Base-by-base conservation (phyloP, 35 echinoderm and acorn worm genomes). In the Acanthaster planci region DNA sequence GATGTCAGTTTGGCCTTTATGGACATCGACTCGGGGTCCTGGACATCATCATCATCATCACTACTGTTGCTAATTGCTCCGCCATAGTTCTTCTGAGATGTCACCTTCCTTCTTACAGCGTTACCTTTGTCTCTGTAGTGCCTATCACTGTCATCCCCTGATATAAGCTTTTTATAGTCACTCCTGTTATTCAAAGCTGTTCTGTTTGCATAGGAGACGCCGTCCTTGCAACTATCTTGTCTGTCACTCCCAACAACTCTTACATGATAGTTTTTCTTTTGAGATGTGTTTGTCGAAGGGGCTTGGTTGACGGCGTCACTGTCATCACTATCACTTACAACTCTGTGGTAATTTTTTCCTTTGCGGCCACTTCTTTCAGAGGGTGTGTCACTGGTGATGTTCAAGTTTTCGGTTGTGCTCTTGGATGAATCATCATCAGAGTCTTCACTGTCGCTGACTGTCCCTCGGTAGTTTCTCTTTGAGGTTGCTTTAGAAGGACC, bases 1-100 rank as follows among this genome's bases (percentile, higher is more conserved):
- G 85, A 83, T 19, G 84, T 84, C 5, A 95, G 75, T 80, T 44
- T 75, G 52, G 38, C 26, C 37, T 82, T 84, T 51, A 38, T 42
- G 23, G 80, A 26, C 31, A 29, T 22, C 18, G 4, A 12, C 12
- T 75, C 51, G 38, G 47, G 40, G 27, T 77, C 67, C 34, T 35
- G 26, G 14, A 27, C 23, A 35, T 72, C 21, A 35, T 60, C 50
- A 77, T 56, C 60, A 32, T 56, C 39, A 55, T 87, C 80, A 32
- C 77, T 17, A 21, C 52, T 78, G 44, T 78, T 34, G 53, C 77
- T 51, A 0, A 27, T 36, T 67, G 10, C 37, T 89, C 21, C 72
- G 53, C n/a, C 0, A 72, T 39, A 60, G 59, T 83, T 55, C 59
- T 88, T 67, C 76, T 78, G 34, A 60, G 47, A 10, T 27, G 44